Base-by-base conservation (phyloP, 2,113 vertebrate species). In the Polyodon spathula region DNA sequence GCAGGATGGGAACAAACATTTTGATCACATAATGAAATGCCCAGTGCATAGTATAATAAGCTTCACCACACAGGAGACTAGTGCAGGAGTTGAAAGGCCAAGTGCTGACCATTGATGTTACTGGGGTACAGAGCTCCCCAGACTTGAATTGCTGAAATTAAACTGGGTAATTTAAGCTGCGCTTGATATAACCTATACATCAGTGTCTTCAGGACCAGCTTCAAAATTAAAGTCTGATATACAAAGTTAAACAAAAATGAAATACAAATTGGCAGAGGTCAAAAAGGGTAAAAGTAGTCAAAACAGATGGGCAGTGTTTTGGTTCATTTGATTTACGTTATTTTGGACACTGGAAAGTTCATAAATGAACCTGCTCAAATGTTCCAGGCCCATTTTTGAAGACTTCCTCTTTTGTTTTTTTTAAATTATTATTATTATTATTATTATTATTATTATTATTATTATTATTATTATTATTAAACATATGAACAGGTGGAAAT, bases 201-300 rank as follows among this genome's bases (percentile, higher is more conserved):
- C 88, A 89, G 81, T 89, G 87, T 89, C 87, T 84, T 72, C 84
- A 73, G 71, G 63, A 81, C 76, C 73, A 84, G 86, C 76, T 82
- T 84, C 87, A 85, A 86, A 90, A 89, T 91, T 89, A 91, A 88
- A 91, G 86, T 88, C 83, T 84, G 81, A 88, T 86, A 84, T 86
- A 89, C 80, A 83, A 88, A 87, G 82, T 88, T 86, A 88, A 88
- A 84, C 82, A 84, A 86, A 88, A 88, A 89, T 87, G 84, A 87
- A 91, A 93, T 91, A 84, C 92, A 93, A 90, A 92, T 90, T 89
- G 90, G 87, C 93, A 95, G 91, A 86, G 92, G 93, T 95, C 92
- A 92, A 88, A 72, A 78, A 85, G 85, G 84, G 88, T 88, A 77
- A 82, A 74, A 81, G 78, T 77, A 83, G 86, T 88, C 87, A 81